Evolutionary conservation across 2,888 invertebrate species (phyloP), one percentile per base, ranked within the genome.

Genomic region (Drosophila austrosaltans): DNA sequence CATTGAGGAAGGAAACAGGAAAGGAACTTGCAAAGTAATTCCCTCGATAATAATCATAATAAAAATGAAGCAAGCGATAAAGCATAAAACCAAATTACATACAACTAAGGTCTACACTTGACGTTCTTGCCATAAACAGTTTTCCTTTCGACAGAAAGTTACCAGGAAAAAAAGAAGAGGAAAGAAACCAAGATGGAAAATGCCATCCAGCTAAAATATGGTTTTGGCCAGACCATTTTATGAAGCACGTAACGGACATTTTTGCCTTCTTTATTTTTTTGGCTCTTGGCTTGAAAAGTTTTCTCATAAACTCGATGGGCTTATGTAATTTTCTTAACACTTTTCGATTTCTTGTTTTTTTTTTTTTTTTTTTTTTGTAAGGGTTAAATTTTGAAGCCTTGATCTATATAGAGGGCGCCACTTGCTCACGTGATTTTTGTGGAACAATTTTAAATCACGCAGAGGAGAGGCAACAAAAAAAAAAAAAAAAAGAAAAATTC

Each of bases 61-160:
- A 83, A 83, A 83, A 83, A 83, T 83, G 87, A 83, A 82, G 87
- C 83, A 82, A 78, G 84, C 83, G 82, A 83, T 83, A 83, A 83
- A 83, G 83, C 84, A 87, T 83, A 83, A 83, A 82, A 83, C 80
- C 84, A 83, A 83, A 83, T 83, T 83, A 83, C 87, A 83, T 75
- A 74, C 61, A 69, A 63, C 63, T 72, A 61, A 30, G 68, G 59
- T 63, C 67, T 53, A 63, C 82, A 82, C 78, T 85, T 77, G 72
- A 75, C 73, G 66, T 76, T 76, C 76, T 65, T 65, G 78, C 76
- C 79, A 79, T 77, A 83, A 78, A 78, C 74, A 78, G 71, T 74
- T 81, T 48, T 48, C 8, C 44, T 48, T 22, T 48, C 44, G 28
- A 59, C 63, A 61, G 36, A 76, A 81, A 78, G 73, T 82, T 82